A percentile compares a stretch with the other conserved stretches of the same genome.
Evolutionary conservation across 1,140 invertebrate species (phyloP).

Genomic region (Panagrolaimus sp.): DNA sequence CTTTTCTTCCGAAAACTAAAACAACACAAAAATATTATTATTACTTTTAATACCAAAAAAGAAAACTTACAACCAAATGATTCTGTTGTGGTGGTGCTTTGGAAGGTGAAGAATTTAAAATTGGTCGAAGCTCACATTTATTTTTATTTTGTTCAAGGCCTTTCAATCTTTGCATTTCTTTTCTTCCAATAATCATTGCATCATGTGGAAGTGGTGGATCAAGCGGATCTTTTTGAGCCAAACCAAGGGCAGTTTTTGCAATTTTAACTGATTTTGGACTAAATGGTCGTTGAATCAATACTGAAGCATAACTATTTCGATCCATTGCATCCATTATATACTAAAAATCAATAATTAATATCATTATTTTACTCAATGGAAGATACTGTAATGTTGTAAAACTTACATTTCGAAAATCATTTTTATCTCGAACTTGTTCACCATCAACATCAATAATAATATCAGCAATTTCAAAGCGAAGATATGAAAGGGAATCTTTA

Average conservation of each 20-base stretch:
- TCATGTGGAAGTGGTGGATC: conserved; percentile 6
- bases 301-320: conserved; percentile 6
- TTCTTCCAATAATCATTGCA: conserved; percentile 10
- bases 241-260: not conserved
- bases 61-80: too few relatives aligned
- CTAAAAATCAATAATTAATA: too few relatives aligned
- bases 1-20: not conserved
- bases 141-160: not conserved
- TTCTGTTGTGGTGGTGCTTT: too few relatives aligned
- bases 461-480: not conserved
- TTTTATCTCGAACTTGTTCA: not conserved
- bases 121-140: not conserved
- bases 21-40: not conserved
- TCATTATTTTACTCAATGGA: too few relatives aligned
- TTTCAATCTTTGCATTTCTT: not conserved
- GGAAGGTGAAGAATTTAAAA: not conserved
- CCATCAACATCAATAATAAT: conserved; percentile 11
- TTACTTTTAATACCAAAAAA: too few relatives aligned
- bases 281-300: conserved; percentile 6
- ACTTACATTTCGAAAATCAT: not conserved
- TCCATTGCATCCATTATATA: conserved; percentile 8
- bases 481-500: not conserved
- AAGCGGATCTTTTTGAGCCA: not conserved
- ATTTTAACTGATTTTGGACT: not conserved
- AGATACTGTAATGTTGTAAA: too few relatives aligned